Conservation (phyloP, 2,797 vertebrate species). For the Notamacropus eugenii region DNA sequence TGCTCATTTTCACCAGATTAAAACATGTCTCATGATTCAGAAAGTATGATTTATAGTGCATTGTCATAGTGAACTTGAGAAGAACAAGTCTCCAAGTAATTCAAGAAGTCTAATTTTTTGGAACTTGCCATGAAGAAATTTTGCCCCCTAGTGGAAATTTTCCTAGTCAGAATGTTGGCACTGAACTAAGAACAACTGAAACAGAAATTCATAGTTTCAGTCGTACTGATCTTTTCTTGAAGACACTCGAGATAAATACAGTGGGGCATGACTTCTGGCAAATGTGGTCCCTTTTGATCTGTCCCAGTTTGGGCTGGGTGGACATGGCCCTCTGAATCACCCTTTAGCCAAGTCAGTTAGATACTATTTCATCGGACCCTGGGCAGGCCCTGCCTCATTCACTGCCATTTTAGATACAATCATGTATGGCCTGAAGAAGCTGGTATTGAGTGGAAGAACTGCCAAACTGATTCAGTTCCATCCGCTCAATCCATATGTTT, state of each 20-base stretch:
- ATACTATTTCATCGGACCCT: not conserved
- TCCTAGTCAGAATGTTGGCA: constrained; percentile 4
- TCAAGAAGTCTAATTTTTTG: not conserved
- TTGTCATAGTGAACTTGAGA: not conserved
- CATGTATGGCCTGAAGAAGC: not conserved
- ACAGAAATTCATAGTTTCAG: constrained; percentile 3
- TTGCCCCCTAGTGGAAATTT: not conserved
- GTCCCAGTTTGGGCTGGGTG: not conserved
- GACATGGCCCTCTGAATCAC: not conserved
- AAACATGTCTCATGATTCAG: not conserved
- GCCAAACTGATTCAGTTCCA: not conserved
- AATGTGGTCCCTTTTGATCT: not conserved
- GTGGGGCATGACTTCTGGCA: not conserved
- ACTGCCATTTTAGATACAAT: not conserved
- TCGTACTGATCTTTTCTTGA: not conserved
- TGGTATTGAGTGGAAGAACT: not conserved
- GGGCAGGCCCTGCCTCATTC: not conserved
- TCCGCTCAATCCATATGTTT: too few species aligned
- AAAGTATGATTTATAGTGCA: not conserved
- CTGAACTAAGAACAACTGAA: not conserved
- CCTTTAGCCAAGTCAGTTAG: not conserved
- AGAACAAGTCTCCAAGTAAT: not conserved
- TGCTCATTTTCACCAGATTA: constrained; percentile 9
- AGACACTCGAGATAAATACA: not conserved
- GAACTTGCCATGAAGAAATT: not conserved